Conservation (phyloP, 2,797 vertebrate genomes). For the Somateria mollissima region DNA sequence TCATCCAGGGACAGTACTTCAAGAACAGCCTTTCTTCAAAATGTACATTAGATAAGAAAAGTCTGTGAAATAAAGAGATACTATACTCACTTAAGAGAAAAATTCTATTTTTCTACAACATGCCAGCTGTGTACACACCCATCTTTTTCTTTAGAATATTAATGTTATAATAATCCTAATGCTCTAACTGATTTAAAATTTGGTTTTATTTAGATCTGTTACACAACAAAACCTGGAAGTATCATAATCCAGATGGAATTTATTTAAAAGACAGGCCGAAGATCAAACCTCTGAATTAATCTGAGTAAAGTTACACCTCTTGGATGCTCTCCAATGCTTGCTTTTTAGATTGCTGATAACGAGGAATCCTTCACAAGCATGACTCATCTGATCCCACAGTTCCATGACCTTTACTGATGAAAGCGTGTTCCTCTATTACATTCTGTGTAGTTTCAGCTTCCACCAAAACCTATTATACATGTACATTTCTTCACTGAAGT, state of each 20-base stretch:
- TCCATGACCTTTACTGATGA: neutral
- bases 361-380: neutral
- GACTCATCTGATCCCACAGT: neutral
- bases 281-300: neutral
- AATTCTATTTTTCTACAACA: neutral
- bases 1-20: neutral
- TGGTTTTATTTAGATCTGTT: neutral
- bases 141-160: neutral
- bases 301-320: neutral
- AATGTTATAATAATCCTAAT: neutral
- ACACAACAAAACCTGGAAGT: neutral
- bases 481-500: neutral
- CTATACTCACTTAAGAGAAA: neutral
- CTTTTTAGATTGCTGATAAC: neutral
- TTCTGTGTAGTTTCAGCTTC: neutral
- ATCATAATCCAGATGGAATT: neutral
- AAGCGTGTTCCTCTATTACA: neutral
- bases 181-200: neutral
- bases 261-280: neutral
- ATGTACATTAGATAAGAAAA: neutral
- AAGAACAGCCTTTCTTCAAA: neutral
- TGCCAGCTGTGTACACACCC: neutral
- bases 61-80: neutral
- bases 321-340: neutral
- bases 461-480: rapidly evolving